Conservation (phyloP, 1,140 invertebrate genomes). For the Plectrocnemia conspersa region DNA sequence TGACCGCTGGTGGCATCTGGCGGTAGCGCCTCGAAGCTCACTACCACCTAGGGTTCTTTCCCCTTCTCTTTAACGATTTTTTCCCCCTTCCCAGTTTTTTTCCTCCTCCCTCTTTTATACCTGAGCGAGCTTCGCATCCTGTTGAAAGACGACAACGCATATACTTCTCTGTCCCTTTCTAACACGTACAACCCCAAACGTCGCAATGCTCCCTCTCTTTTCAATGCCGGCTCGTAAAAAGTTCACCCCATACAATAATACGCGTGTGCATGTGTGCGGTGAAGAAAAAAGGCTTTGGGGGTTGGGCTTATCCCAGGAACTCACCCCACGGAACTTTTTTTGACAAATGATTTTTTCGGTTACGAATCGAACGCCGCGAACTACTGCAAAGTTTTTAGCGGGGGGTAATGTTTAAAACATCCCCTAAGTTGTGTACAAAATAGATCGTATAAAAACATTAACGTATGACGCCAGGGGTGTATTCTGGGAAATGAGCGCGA, state of each 20-base stretch:
- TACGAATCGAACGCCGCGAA: constrained; percentile 22
- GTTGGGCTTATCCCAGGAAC: constrained; percentile 31
- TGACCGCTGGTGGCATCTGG: constrained; percentile 31
- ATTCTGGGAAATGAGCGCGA: too few species aligned
- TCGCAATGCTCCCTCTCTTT: constrained; percentile 18
- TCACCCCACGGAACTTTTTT: constrained; percentile 25
- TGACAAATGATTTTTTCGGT: constrained; percentile 32
- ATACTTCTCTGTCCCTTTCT: constrained; percentile 9
- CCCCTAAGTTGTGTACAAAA: too few species aligned
- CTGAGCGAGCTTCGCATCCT: constrained; percentile 29
- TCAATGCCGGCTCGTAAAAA: constrained; percentile 1
- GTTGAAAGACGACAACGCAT: constrained; percentile 19
- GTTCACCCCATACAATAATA: constrained; percentile 25
- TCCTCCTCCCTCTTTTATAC: constrained; percentile 29
- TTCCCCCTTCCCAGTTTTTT: constrained; percentile 25
- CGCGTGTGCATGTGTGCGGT: constrained; percentile 32
- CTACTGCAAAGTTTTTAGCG: constrained; percentile 15
- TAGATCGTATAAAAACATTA: too few species aligned
- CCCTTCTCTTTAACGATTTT: constrained; percentile 30
- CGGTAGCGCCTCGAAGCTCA: constrained; percentile 22
- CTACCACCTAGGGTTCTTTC: constrained; percentile 19
- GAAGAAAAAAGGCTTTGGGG: constrained; percentile 27
- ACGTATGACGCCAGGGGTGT: too few species aligned
- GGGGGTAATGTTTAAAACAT: too few species aligned
- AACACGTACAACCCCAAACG: not conserved